Percentiles rank a stretch among this genome's conserved stretches.
phyloP scores from a whole-genome alignment of 53 echinoderm and acorn worm genomes.

The Glandiceps talaboti region DNA sequence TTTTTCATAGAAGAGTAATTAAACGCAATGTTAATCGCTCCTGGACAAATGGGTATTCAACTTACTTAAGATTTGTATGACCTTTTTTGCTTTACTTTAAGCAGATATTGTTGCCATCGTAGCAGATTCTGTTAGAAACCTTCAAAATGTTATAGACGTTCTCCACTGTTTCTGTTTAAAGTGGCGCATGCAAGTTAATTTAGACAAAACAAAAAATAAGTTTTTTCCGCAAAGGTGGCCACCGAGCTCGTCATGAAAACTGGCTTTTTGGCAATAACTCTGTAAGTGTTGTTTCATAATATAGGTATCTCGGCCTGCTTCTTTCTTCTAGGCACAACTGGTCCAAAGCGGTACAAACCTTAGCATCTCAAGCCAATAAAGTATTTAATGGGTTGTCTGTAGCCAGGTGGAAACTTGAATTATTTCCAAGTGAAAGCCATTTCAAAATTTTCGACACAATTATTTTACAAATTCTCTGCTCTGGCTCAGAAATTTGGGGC shows the following conservation, averaged over 20 bases:
- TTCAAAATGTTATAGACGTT: not conserved
- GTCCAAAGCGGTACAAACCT: not conserved
- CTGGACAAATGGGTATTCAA: not conserved
- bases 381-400: not conserved
- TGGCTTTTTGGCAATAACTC: not conserved
- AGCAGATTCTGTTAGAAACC: not conserved
- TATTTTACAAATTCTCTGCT: not conserved
- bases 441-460: not conserved
- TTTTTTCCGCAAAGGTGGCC: not conserved
- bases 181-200: not conserved
- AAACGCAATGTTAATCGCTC: not conserved
- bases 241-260: not conserved
- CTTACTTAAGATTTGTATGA: too few species aligned
- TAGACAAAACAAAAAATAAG: not conserved
- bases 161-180: not conserved
- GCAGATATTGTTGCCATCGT: not conserved
- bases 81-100: too few species aligned
- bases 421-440: not conserved
- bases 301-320: not conserved
- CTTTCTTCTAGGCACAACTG: not conserved
- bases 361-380: not conserved
- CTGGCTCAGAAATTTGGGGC: not conserved
- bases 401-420: not conserved
- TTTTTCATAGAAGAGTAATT: too few species aligned
- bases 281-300: not conserved